Base-by-base conservation (phyloP, 2,888 invertebrate species). In the Polietes domitor region DNA sequence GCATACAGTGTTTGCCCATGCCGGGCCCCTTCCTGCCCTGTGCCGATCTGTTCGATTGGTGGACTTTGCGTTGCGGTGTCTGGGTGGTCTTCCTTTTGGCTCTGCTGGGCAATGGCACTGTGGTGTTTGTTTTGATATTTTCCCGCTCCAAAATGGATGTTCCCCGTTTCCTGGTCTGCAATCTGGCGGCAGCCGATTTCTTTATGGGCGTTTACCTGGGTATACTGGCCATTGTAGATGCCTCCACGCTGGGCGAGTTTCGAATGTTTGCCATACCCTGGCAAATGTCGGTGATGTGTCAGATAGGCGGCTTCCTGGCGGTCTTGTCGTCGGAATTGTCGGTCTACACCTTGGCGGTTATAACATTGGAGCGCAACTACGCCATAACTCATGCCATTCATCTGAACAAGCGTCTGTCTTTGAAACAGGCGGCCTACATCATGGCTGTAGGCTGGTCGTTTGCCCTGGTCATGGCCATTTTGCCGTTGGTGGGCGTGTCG, bases 321-420 rank as follows among this genome's bases (percentile, higher is more conserved):
- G 98, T 98, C 41, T 94, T 98, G 24, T 97, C 97, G 86, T 97
- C 98, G 0, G 98, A 99, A 93, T 93, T 99, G 80, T 97, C 98
- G 47, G 99, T 99, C 55, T 99, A 96, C 93, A 99, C 99, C 2
- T 93, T 99, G 88, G 98, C 99, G 1, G 97, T 99, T 77, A 99
- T 99, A 88, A 98, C 99, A 0, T 93, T 98, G 88, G 98, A 99
- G 92, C 94, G 98, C 28, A 98, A 98, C 93, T 98, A 98, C 93
- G 98, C 98, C 87, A 99, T 99, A 91, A 98, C 98, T 1, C 98
- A 98, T 93, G 98, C 98, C 80, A 98, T 98, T 96, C 98, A 98
- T 92, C 94, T 98, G 81, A 99, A 99, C 93, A 98, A 98, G 92
- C 94, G 96, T 15, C 93, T 99, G n/a, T 97, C 98, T 0, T 93